Evolutionary conservation across 2,113 vertebrate species (phyloP).

Genomic region (Indri indri): DNA sequence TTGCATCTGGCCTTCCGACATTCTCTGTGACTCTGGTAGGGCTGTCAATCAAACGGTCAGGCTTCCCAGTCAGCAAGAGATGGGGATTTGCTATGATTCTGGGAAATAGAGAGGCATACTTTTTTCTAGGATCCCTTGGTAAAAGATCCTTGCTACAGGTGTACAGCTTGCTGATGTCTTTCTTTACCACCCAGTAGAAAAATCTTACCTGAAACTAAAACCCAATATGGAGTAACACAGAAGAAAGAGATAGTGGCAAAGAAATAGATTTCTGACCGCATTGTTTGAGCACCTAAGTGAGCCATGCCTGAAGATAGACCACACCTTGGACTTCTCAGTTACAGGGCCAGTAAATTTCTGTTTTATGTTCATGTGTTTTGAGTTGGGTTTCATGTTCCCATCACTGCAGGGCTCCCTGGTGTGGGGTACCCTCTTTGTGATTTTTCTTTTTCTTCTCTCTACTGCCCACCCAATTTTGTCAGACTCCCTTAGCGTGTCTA

Average conservation of each 20-base stretch:
- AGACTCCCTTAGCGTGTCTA: neutral
- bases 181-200: neutral
- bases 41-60: neutral
- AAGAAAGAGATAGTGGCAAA: neutral
- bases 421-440: neutral
- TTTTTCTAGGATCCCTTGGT: neutral
- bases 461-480: neutral
- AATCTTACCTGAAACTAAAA: neutral
- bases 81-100: neutral
- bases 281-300: neutral
- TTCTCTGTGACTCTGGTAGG: neutral
- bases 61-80: neutral
- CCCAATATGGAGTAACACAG: neutral
- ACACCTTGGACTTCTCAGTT: neutral
- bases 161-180: neutral
- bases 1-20: neutral
- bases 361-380: neutral
- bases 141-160: neutral
- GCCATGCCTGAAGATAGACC: neutral
- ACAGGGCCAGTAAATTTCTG: neutral
- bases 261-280: neutral
- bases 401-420: neutral
- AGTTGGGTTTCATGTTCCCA: neutral
- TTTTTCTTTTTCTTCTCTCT: slow-evolving; percentile 9
- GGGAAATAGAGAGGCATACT: neutral